phyloP scores from a whole-genome alignment of 35 echinoderm and acorn worm species.

The Antedon bifida region DNA sequence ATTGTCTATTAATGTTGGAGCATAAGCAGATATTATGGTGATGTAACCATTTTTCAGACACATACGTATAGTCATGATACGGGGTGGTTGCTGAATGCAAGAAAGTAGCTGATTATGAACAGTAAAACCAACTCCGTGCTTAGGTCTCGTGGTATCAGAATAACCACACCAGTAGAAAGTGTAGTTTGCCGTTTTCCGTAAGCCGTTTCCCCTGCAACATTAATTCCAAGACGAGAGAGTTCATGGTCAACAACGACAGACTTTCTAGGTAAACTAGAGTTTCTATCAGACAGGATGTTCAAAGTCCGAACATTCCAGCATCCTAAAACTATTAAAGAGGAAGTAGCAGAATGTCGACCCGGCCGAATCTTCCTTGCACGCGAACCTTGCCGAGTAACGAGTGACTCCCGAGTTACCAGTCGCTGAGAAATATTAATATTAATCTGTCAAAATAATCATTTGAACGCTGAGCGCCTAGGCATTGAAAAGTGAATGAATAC shows the following conservation, averaged over 20 bases:
- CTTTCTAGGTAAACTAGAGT: slow-evolving; percentile 5
- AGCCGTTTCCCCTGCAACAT: slow-evolving; percentile 9
- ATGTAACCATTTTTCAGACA: too few species aligned
- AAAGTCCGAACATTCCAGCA: slow-evolving; percentile 4
- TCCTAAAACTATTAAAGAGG: too few species aligned
- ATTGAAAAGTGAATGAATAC: too few species aligned
- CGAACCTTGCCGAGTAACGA: too few species aligned
- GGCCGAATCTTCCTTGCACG: too few species aligned
- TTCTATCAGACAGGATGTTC: neutral
- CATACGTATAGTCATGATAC: neutral
- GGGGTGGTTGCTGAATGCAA: slow-evolving; percentile 7
- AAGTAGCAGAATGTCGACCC: too few species aligned
- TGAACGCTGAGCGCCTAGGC: too few species aligned
- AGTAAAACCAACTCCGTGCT: slow-evolving; percentile 11
- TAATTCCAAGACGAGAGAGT: slow-evolving; percentile 2
- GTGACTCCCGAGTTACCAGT: too few species aligned
- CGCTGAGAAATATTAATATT: too few species aligned
- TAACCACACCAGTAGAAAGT: neutral
- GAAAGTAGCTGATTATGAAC: neutral
- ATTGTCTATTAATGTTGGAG: neutral
- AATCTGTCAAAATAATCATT: too few species aligned
- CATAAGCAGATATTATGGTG: too few species aligned
- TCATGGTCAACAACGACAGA: slow-evolving; percentile 4
- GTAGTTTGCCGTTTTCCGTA: slow-evolving; percentile 5
- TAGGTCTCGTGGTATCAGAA: neutral